Conservation (phyloP, 2,113 vertebrate species). For the Alces alces region DNA sequence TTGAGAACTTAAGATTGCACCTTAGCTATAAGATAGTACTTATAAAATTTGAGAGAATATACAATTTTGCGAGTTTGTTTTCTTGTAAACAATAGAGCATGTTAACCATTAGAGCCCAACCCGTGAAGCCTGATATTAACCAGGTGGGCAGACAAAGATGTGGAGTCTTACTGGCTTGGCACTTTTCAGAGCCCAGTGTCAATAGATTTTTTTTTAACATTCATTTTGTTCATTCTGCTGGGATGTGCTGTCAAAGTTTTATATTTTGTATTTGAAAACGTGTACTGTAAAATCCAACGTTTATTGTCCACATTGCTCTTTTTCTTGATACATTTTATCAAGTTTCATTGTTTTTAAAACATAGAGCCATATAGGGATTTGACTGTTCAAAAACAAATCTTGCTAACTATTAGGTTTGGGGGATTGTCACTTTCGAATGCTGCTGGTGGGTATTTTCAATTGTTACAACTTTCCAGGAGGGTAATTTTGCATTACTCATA, state of each 20-base stretch:
- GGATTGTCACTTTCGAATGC: constrained; percentile 48
- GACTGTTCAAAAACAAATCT: constrained; percentile 14
- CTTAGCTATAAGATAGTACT: neutral
- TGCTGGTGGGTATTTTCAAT: constrained; percentile 30
- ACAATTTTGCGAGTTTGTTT: neutral
- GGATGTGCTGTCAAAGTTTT: neutral
- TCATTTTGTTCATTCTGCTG: neutral
- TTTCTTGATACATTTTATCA: neutral
- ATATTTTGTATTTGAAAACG: neutral
- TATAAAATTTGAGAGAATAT: neutral
- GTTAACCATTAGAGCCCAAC: neutral
- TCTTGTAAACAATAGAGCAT: neutral
- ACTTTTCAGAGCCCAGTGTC: neutral
- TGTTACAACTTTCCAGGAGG: constrained; percentile 65
- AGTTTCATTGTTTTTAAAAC: neutral
- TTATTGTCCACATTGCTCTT: neutral
- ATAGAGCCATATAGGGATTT: neutral
- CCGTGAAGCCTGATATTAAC: neutral
- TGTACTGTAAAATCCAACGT: neutral
- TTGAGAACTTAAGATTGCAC: neutral
- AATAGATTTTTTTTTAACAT: neutral
- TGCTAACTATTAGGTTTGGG: neutral
- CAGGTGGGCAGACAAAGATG: neutral
- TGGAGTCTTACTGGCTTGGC: neutral
- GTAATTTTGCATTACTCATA: constrained; percentile 67